phyloP scores from a whole-genome alignment of 23 tunicate species.

The Halocynthia roretzi region DNA sequence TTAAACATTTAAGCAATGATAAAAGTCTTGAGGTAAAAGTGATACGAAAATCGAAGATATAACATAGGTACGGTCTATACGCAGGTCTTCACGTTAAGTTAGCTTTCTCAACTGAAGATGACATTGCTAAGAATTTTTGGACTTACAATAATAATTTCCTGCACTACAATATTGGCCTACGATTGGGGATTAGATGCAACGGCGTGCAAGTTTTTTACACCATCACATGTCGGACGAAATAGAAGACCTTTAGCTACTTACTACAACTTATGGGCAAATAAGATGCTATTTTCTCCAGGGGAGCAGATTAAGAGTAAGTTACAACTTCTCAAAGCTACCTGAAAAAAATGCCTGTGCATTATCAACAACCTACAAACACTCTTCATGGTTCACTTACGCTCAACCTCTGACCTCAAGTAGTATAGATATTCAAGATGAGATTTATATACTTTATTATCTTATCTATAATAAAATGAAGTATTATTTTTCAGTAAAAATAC shows the following conservation, averaged over 20 bases:
- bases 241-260: slow-evolving; percentile 7
- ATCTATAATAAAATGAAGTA: too few relatives aligned
- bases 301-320: slow-evolving; percentile 12
- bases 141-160: not conserved
- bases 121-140: too few relatives aligned
- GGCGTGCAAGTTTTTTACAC: slow-evolving; percentile 21
- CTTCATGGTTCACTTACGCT: too few relatives aligned
- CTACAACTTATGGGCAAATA: slow-evolving; percentile 6
- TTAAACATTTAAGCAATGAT: not conserved
- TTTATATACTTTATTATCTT: too few relatives aligned
- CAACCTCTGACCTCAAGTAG: too few relatives aligned
- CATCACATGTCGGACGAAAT: slow-evolving; percentile 20
- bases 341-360: too few relatives aligned
- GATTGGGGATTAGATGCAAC: slow-evolving; percentile 8
- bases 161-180: not conserved
- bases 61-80: not conserved
- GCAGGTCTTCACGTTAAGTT: not conserved
- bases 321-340: not conserved
- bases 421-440: too few relatives aligned
- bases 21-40: not conserved
- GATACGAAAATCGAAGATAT: not conserved
- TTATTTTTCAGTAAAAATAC: slow-evolving; percentile 5
- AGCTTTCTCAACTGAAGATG: too few relatives aligned
- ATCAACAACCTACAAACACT: too few relatives aligned
- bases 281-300: slow-evolving; percentile 20